phyloP scores from a whole-genome alignment of 2,888 invertebrate species.

The Agrypnus murinus region DNA sequence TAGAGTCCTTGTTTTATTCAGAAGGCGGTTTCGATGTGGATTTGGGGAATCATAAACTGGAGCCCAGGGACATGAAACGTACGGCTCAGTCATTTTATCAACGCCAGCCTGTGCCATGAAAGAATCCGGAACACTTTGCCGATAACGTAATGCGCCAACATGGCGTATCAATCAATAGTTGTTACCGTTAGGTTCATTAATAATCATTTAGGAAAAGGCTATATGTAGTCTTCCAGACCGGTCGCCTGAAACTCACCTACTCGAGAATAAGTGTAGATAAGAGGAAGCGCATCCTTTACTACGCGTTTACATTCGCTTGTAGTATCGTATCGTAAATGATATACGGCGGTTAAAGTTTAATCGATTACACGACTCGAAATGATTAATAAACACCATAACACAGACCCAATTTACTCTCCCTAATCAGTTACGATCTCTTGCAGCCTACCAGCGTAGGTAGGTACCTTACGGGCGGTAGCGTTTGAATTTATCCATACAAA shows the following conservation, averaged over 20 bases:
- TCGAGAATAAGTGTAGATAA: conserved; percentile 25
- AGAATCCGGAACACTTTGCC: conserved; percentile 38
- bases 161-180: conserved; percentile 43
- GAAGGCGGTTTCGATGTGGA: conserved; percentile 62
- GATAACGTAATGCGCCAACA: conserved; percentile 37
- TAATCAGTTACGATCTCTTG: conserved; percentile 41
- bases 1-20: conserved; percentile 62
- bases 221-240: conserved; percentile 7
- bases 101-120: conserved; percentile 48
- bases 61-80: conserved; percentile 59
- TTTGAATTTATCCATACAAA: conserved; percentile 41
- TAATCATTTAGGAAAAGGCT: conserved; percentile 34
- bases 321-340: conserved; percentile 26
- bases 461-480: conserved; percentile 22
- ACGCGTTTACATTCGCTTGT: conserved; percentile 12
- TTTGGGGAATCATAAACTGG: conserved; percentile 64
- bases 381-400: conserved; percentile 32
- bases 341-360: conserved; percentile 30
- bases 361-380: conserved; percentile 23
- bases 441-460: conserved; percentile 23
- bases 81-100: conserved; percentile 61
- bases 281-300: conserved; percentile 18
- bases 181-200: conserved; percentile 33
- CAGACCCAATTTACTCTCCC: conserved; percentile 23
- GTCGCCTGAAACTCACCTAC: conserved; percentile 29